These are phyloP conservation scores for Leptopilina clavipes DNA, from an alignment of 1,140 invertebrate genomes.

Conservation along the genomic window DNA sequence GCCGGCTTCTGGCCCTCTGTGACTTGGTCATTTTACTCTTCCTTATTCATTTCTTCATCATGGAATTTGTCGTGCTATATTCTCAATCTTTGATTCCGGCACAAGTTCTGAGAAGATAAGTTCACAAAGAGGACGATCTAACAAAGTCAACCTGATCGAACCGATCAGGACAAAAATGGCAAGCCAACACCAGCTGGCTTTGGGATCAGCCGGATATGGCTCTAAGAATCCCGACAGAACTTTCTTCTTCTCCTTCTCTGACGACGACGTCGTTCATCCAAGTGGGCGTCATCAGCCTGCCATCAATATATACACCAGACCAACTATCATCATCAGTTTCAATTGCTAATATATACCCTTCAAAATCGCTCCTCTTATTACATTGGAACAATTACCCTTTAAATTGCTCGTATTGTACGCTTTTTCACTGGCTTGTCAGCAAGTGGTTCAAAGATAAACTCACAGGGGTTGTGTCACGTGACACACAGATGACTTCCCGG, in stretches of 20 bases:
- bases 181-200: slow-evolving; percentile 27
- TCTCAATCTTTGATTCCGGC: slow-evolving; percentile 6
- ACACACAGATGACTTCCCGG: slow-evolving; percentile 10
- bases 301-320: not conserved
- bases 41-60: not conserved
- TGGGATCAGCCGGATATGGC: slow-evolving; percentile 29
- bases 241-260: slow-evolving; percentile 32
- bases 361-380: not conserved
- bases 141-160: slow-evolving; percentile 1
- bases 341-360: not conserved
- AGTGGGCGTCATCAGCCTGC: slow-evolving; percentile 20
- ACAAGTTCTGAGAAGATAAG: slow-evolving; percentile 14
- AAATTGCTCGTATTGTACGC: no score
- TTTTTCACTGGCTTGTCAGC: not conserved
- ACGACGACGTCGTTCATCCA: slow-evolving; percentile 20
- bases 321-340: not conserved
- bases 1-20: slow-evolving; percentile 11
- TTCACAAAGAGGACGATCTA: slow-evolving; percentile 17
- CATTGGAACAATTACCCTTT: no score
- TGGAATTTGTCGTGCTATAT: not conserved
- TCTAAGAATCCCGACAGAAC: slow-evolving; percentile 17
- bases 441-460: not conserved
- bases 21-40: not conserved
- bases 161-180: slow-evolving; percentile 19
- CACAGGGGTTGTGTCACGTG: slow-evolving; percentile 26